Evolutionary conservation across 2,113 vertebrate genomes (phyloP).

Genomic region (Forbesichthys papilliferus): DNA sequence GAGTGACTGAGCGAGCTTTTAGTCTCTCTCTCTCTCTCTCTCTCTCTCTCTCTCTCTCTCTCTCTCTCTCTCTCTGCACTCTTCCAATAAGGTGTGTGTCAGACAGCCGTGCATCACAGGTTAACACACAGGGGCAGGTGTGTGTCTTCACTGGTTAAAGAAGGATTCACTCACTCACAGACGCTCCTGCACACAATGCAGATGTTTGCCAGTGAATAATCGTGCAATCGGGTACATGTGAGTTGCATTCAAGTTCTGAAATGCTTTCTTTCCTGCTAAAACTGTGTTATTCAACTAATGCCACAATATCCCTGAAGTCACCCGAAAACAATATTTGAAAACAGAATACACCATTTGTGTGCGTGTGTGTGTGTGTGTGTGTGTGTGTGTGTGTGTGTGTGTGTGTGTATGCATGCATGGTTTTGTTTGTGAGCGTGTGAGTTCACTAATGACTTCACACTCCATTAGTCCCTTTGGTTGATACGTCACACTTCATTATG

Average conservation of each 20-base stretch:
- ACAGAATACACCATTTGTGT: background rate
- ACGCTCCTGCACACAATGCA: conserved; percentile 3
- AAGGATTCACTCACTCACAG: conserved; percentile 22
- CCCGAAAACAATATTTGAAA: conserved; percentile 1
- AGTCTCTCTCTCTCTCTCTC: background rate
- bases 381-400: conserved; percentile 12
- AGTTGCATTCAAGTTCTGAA: conserved; percentile 9
- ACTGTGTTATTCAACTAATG: background rate
- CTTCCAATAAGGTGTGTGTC: conserved; percentile 44
- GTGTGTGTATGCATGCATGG: conserved; percentile 4
- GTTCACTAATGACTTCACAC: conserved; percentile 74
- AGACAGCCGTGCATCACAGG: conserved; percentile 43
- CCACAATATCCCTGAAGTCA: background rate
- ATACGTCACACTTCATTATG: conserved; percentile 78
- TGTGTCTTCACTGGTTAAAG: conserved; percentile 19
- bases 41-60: background rate
- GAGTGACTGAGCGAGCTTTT: too few species aligned
- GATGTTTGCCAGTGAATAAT: too few species aligned
- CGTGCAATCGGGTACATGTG: background rate
- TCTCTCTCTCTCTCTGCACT: conserved; percentile 15
- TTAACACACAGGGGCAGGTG: conserved; percentile 35
- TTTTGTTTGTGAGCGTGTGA: conserved; percentile 21
- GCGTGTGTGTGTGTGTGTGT: background rate
- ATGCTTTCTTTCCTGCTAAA: conserved; percentile 23
- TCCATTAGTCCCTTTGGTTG: conserved; percentile 69